phyloP scores from a whole-genome alignment of 2,113 vertebrate genomes.

The Lepidothrix coronata region DNA sequence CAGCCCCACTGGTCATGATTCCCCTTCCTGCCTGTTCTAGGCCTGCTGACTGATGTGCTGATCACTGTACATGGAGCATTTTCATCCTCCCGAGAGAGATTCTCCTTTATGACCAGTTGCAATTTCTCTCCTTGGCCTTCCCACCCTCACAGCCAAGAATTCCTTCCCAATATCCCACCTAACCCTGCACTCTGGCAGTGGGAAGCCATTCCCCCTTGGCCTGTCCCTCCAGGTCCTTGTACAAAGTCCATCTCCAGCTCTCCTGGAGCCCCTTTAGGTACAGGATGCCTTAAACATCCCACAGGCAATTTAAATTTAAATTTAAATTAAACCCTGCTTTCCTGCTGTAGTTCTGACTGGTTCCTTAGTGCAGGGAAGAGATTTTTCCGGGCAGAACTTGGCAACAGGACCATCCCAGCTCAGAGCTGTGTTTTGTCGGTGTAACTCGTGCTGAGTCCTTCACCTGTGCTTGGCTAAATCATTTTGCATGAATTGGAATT shows the following conservation, averaged over 20 bases:
- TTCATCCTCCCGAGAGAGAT: not conserved
- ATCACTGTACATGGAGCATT: not conserved
- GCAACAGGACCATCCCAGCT: not conserved
- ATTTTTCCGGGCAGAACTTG: not conserved
- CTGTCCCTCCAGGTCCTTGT: not conserved
- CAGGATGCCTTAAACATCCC: not conserved
- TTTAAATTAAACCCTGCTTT: not conserved
- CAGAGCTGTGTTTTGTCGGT: rapidly evolving
- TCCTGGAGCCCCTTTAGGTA: not conserved
- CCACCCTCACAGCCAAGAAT: not conserved
- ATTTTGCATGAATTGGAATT: not conserved
- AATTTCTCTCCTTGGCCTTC: not conserved
- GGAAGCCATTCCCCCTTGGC: not conserved
- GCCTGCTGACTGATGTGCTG: not conserved
- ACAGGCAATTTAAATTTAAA: not conserved
- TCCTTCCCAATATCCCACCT: not conserved
- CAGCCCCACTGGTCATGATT: not conserved
- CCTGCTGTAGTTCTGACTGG: not conserved
- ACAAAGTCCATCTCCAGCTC: not conserved
- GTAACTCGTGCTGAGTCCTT: not conserved
- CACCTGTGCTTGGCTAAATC: not conserved
- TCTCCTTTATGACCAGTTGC: not conserved
- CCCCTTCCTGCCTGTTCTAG: not conserved
- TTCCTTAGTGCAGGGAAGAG: not conserved
- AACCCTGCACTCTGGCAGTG: not conserved